Percentiles rank a stretch among this genome's conserved stretches.
phyloP scores from a whole-genome alignment of 2,888 invertebrate species.

The Amphipyra tragopoginis region DNA sequence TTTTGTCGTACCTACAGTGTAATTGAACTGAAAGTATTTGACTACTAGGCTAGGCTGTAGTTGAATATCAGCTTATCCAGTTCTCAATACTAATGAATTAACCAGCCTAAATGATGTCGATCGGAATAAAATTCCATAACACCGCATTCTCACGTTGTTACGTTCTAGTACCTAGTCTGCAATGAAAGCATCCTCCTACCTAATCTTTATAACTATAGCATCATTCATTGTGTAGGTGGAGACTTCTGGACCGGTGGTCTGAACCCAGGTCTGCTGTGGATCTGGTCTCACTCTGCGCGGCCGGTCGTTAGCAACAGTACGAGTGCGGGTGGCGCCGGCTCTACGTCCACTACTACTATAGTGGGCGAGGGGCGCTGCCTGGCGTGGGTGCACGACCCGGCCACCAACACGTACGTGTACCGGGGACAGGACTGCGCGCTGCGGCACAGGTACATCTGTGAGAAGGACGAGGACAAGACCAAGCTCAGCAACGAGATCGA shows the following conservation, averaged over 20 bases:
- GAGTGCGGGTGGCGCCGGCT: conserved; percentile 54
- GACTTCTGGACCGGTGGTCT: conserved; percentile 96
- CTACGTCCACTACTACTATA: conserved; percentile 59
- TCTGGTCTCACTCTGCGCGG: conserved; percentile 95
- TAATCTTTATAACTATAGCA: neutral
- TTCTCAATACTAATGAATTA: no score
- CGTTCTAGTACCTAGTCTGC: no score
- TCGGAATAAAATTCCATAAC: no score
- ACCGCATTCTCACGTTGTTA: no score
- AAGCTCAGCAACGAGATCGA: conserved; percentile 91
- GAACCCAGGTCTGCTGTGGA: conserved; percentile 96
- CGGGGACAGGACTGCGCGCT: conserved; percentile 93
- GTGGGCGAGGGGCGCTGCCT: conserved; percentile 93
- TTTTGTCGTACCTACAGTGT: no score
- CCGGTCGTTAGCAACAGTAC: conserved; percentile 90
- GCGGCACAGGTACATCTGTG: conserved; percentile 92
- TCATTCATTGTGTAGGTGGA: conserved; percentile 82
- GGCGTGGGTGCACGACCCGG: conserved; percentile 91
- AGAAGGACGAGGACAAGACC: conserved; percentile 90
- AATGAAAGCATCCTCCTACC: neutral
- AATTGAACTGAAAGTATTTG: no score
- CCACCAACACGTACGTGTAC: conserved; percentile 91
- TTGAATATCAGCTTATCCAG: no score
- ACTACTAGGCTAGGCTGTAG: no score
- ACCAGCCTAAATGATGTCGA: no score